These are phyloP conservation scores for Dryobotodes eremita DNA, from an alignment of 2,888 invertebrate species.

Conservation along the genomic window DNA sequence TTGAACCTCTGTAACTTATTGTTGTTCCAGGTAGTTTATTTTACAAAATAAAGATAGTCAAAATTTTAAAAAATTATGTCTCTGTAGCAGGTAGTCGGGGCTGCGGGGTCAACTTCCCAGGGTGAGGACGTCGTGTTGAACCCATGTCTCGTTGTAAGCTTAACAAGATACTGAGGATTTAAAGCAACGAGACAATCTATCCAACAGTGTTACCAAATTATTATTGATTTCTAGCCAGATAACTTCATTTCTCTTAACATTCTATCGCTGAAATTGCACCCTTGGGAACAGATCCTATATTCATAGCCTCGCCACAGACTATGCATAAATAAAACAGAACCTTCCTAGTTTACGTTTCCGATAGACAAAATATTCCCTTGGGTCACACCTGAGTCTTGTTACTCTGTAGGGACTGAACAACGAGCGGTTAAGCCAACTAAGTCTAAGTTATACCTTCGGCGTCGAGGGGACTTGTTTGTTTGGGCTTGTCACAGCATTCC, in stretches of 20 bases:
- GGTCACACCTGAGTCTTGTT: conserved; percentile 12
- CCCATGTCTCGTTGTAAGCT: conserved; percentile 1
- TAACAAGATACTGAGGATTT: not conserved
- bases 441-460: conserved; percentile 15
- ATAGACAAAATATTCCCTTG: conserved; percentile 1
- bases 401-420: not conserved
- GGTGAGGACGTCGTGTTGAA: not conserved
- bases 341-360: conserved; percentile 9
- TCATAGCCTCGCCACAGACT: conserved; percentile 3
- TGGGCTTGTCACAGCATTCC: not conserved
- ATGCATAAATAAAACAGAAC: conserved; percentile 27
- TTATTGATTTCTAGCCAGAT: not conserved
- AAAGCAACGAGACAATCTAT: not conserved
- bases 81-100: not conserved
- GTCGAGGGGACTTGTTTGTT: conserved; percentile 21
- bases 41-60: not conserved
- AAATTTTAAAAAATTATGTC: not conserved
- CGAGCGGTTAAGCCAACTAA: conserved; percentile 11
- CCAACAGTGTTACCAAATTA: not conserved
- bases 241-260: not conserved
- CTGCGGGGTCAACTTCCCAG: not conserved
- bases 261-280: not conserved
- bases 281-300: not conserved
- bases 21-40: not conserved
- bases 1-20: not conserved